Base-by-base conservation (phyloP, 2,797 vertebrate genomes). In the Sebastiscus albofasciatus region DNA sequence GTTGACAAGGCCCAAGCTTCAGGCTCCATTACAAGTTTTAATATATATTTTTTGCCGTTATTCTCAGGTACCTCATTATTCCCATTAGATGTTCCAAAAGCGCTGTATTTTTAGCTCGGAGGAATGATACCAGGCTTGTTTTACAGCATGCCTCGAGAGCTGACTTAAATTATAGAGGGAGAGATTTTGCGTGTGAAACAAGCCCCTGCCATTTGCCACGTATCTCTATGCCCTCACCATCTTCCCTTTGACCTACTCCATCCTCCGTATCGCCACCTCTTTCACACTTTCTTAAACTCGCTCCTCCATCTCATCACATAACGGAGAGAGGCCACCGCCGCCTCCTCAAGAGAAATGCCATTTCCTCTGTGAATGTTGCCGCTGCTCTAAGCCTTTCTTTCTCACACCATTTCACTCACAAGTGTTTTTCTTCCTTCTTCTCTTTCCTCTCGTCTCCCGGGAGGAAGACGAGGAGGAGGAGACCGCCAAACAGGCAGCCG, bases 321-420 rank as follows among this genome's bases (percentile, higher is more conserved):
- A 84, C 85, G 70, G 65, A 81, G 65, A 67, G 31, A 67, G 27
- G 64, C 66, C 39, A 10, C 79, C 61, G 24, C 60, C 6, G 58
- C 67, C 79, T 77, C 83, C 88, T 75, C 77, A 34, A 62, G 81
- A 88, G 82, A 90, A 89, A 92, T 89, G 75, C 34, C 75, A 90
- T 91, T 93, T 91, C 86, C 82, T 81, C 86, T 69, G 71, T 77
- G 78, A 85, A 87, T 82, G 83, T 89, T 86, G 69, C 80, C 56
- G 66, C 77, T 29, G 84, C 86, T 89, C 80, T 68, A 71, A 90
- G 83, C 81, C 87, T 82, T 90, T 88, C 60, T 84, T 84, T 86
- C 79, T 90, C 87, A 90, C 85, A 87, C 89, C 89, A 88, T 92
- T 94, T 93, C 90, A 86, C 84, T 84, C 80, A 68, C 82, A 90